Evolutionary conservation across 2,888 invertebrate species (phyloP).

Genomic region (Dryadula phaetusa): DNA sequence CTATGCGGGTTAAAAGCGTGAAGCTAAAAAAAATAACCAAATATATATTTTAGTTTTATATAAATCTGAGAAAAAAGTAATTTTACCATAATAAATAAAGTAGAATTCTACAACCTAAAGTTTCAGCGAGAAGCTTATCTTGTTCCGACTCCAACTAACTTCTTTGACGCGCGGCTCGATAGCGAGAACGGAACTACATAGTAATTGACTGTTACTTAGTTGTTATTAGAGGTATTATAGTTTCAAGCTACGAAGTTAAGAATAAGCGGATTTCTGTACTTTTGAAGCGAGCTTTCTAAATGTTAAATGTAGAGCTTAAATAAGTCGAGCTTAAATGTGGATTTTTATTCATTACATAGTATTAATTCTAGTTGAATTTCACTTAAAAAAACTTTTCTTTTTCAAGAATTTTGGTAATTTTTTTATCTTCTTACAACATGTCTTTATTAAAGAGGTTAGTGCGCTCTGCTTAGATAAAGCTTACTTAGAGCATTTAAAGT

Average conservation of each 20-base stretch:
- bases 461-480: too few species aligned
- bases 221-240: slow-evolving; percentile 13
- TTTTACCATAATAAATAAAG: background rate
- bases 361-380: too few species aligned
- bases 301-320: background rate
- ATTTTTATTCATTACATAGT: background rate
- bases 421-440: too few species aligned
- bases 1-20: too few species aligned
- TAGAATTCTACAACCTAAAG: slow-evolving; percentile 1
- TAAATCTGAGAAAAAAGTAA: background rate
- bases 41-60: too few species aligned
- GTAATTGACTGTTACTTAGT: slow-evolving; percentile 13
- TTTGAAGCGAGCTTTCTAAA: background rate
- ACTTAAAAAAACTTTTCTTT: too few species aligned
- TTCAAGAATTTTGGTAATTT: too few species aligned
- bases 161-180: slow-evolving; percentile 7
- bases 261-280: background rate
- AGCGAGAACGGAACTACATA: background rate
- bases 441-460: too few species aligned
- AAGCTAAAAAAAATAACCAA: too few species aligned
- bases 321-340: background rate
- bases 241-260: background rate
- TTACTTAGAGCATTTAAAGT: too few species aligned
- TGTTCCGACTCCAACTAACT: slow-evolving; percentile 1
- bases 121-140: slow-evolving; percentile 1